phyloP scores from a whole-genome alignment of 2,113 vertebrate genomes.

The Mormyrus lacerda region DNA sequence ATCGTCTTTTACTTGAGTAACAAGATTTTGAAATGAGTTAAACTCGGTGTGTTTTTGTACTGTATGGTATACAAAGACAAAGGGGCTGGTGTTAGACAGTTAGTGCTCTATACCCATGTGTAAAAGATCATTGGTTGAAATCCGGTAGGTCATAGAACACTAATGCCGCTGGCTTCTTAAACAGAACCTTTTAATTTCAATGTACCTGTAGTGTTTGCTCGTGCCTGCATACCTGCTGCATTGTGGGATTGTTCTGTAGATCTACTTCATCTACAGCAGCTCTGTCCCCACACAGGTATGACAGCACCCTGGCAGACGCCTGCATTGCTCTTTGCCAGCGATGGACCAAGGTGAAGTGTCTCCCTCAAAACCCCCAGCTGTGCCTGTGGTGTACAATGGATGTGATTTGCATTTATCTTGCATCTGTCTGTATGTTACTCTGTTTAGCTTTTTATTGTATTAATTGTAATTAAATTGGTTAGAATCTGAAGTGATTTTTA shows the following conservation, averaged over 20 bases:
- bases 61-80: neutral
- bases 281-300: slow-evolving; percentile 64
- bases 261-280: neutral
- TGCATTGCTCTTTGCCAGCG: slow-evolving; percentile 74
- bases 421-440: neutral
- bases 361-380: neutral
- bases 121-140: neutral
- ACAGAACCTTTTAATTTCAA: neutral
- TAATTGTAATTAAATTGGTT: too few relatives aligned
- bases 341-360: slow-evolving; percentile 70
- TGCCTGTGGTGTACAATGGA: neutral
- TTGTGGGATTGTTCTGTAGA: neutral
- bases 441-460: neutral
- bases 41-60: neutral
- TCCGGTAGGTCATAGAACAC: neutral
- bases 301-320: slow-evolving; percentile 77
- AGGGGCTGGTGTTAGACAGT: neutral
- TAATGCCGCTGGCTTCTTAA: neutral
- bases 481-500: neutral
- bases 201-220: neutral
- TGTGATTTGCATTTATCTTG: neutral
- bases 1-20: neutral
- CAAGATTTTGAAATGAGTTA: neutral
- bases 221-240: neutral
- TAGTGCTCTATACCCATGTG: neutral